Percentiles rank a stretch among this genome's conserved stretches.
phyloP scores from a whole-genome alignment of 2,797 vertebrate genomes.

The Apodemus agrarius region DNA sequence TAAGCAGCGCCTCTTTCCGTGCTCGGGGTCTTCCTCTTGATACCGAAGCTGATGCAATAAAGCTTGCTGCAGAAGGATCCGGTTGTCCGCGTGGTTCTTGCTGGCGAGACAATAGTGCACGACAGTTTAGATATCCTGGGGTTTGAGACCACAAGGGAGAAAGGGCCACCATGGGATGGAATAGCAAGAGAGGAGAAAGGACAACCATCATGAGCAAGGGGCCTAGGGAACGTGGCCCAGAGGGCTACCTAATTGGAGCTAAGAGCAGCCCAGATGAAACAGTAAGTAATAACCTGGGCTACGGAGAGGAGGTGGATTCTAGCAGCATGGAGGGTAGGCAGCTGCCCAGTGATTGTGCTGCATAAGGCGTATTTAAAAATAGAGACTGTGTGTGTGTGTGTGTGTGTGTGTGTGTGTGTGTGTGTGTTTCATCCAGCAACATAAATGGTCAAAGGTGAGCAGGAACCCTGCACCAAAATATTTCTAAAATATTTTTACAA shows the following conservation, averaged over 20 bases:
- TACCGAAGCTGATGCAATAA: too few species aligned
- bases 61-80: too few species aligned
- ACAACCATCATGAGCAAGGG: neutral
- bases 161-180: neutral
- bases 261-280: neutral
- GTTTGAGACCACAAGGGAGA: neutral
- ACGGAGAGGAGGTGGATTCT: neutral
- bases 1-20: too few species aligned
- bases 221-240: neutral
- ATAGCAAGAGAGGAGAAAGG: neutral
- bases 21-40: too few species aligned
- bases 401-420: too few species aligned
- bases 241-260: neutral
- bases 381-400: neutral
- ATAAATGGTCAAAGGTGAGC: neutral
- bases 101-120: too few species aligned
- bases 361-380: neutral
- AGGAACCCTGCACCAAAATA: neutral
- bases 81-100: too few species aligned
- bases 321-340: neutral
- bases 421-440: neutral
- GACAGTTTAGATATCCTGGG: too few species aligned
- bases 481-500: neutral
- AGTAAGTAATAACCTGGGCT: neutral
- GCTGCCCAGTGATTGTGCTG: neutral